Evolutionary conservation across 2,797 vertebrate genomes (phyloP).

Genomic region (Distichodus sexfasciatus): DNA sequence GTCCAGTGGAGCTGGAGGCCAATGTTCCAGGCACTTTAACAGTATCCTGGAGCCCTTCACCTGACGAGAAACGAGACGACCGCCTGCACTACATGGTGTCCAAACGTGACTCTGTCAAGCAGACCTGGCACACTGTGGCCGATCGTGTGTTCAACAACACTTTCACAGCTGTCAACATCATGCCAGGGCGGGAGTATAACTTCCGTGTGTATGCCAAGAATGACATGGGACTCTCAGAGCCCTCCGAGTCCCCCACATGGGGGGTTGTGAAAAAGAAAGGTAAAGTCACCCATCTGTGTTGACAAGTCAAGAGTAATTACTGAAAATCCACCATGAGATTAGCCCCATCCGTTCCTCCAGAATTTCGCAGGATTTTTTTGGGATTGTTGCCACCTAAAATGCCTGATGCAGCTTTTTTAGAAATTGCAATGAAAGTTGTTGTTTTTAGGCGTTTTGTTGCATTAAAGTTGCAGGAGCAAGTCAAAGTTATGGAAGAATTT

Average conservation of each 20-base stretch:
- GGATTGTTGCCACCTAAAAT: no score
- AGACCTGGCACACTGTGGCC: constrained; percentile 74
- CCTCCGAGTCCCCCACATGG: constrained; percentile 82
- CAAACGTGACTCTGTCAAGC: constrained; percentile 74
- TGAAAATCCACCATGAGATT: no score
- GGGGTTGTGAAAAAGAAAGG: constrained; percentile 71
- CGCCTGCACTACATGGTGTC: constrained; percentile 79
- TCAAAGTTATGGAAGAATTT: no score
- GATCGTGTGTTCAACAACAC: constrained; percentile 84
- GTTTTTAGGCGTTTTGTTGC: no score
- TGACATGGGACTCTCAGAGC: constrained; percentile 76
- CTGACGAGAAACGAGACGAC: constrained; percentile 78
- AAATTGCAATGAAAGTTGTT: no score
- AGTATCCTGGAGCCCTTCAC: constrained; percentile 79
- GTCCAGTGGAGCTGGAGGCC: constrained; percentile 76
- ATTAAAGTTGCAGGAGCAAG: no score
- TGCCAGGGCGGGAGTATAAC: constrained; percentile 81
- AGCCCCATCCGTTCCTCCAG: no score
- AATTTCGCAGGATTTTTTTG: no score
- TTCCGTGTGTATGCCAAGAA: constrained; percentile 87
- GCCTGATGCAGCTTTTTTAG: no score
- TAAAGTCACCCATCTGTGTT: constrained; percentile 33
- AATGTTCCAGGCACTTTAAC: constrained; percentile 82
- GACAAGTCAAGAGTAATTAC: background rate
- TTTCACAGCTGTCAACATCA: constrained; percentile 77